These are phyloP conservation scores for Colletes gigas DNA, from an alignment of 1,140 invertebrate species.

Conservation along the genomic window DNA sequence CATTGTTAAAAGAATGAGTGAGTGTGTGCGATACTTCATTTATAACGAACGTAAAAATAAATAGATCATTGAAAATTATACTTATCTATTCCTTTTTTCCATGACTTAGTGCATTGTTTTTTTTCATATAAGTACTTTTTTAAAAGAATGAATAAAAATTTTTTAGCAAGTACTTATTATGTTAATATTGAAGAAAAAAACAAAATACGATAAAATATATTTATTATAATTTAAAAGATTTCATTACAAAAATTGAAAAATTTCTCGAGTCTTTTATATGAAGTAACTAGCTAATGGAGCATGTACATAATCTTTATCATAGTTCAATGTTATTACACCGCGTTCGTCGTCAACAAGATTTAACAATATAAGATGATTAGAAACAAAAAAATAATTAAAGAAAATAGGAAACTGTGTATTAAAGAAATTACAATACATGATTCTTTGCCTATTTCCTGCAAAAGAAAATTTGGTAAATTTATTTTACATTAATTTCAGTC, in stretches of 20 bases:
- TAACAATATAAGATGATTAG: neutral
- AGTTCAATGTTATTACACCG: neutral
- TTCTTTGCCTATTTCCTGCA: slow-evolving; percentile 3
- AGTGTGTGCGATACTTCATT: slow-evolving; percentile 79
- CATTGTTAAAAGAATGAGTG: slow-evolving; percentile 77
- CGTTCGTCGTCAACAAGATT: neutral
- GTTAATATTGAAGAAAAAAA: neutral
- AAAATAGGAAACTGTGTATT: slow-evolving; percentile 1
- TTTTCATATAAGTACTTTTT: neutral
- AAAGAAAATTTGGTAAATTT: slow-evolving; percentile 25
- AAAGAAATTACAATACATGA: neutral
- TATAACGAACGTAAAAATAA: slow-evolving; percentile 74
- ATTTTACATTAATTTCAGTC: slow-evolving; percentile 27
- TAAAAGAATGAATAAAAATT: neutral
- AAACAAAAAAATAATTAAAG: neutral
- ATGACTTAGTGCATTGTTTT: neutral
- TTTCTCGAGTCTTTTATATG: neutral
- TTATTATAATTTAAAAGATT: slow-evolving; percentile 11
- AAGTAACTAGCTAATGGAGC: neutral
- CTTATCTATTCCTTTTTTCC: neutral
- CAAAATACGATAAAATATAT: slow-evolving; percentile 12
- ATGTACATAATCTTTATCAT: slow-evolving; percentile 12
- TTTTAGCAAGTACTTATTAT: neutral
- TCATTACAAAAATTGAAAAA: slow-evolving; percentile 8
- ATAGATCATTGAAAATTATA: slow-evolving; percentile 48